Conservation (phyloP, 2,113 vertebrate species). For the Rallus limicola region DNA sequence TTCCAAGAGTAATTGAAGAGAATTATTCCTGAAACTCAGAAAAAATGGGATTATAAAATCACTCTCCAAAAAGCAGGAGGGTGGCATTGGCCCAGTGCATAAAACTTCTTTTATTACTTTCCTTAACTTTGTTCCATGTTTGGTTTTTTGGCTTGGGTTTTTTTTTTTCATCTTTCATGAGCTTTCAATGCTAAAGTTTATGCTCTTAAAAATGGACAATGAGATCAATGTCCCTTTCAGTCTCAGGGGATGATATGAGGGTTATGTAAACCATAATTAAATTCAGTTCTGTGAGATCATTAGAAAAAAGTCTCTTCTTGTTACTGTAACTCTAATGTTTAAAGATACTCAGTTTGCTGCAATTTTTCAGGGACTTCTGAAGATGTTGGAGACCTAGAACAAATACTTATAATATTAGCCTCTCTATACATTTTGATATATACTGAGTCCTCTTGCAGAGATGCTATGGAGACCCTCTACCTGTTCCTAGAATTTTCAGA, state of each 20-base stretch:
- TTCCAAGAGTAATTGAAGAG: background rate
- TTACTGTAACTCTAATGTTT: background rate
- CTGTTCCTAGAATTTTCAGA: background rate
- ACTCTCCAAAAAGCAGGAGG: background rate
- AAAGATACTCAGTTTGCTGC: background rate
- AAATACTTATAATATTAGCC: background rate
- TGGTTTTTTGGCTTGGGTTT: background rate
- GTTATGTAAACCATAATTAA: background rate
- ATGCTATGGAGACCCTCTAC: background rate
- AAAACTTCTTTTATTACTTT: background rate
- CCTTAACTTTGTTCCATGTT: background rate
- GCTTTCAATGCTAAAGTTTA: background rate
- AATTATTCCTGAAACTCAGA: background rate
- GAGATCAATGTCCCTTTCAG: background rate
- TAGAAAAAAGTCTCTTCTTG: background rate
- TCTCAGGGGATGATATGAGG: background rate
- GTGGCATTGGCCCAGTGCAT: background rate
- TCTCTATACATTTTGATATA: background rate
- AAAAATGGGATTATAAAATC: background rate
- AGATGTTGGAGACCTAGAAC: background rate
- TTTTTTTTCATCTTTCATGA: background rate
- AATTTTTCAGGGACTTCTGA: background rate
- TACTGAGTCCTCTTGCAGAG: background rate
- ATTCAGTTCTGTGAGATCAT: background rate
- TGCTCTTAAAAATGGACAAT: background rate